phyloP scores from a whole-genome alignment of 2,888 invertebrate genomes.

The Caenorhabditis imperialis region DNA sequence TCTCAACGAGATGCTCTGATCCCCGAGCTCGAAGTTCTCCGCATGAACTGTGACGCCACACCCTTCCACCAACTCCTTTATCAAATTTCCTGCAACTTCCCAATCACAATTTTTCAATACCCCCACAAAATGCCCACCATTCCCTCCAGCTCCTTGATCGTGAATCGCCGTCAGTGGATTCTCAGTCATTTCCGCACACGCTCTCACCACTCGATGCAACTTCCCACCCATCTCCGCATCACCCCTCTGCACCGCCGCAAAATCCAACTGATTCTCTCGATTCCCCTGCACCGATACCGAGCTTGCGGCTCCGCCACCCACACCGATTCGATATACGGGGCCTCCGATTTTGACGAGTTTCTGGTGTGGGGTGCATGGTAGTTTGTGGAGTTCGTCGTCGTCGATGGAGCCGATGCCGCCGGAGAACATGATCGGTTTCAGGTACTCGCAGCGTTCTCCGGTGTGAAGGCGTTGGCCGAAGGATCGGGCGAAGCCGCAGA shows the following conservation, averaged over 20 bases:
- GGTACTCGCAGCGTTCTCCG: conserved; percentile 85
- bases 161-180: conserved; percentile 96
- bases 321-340: conserved; percentile 96
- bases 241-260: conserved; percentile 94
- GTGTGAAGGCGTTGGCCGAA: conserved; percentile 85
- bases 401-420: conserved; percentile 92
- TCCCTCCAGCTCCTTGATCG: conserved; percentile 98
- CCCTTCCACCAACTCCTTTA: conserved; percentile 96
- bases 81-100: conserved; percentile 85
- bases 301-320: conserved; percentile 98
- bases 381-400: conserved; percentile 58
- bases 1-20: conserved; percentile 91
- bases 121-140: conserved; percentile 78
- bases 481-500: conserved; percentile 91
- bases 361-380: conserved; percentile 19
- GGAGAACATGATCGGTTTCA: conserved; percentile 99
- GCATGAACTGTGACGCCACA: conserved; percentile 90
- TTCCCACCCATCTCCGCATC: conserved; percentile 99
- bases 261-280: conserved; percentile 86
- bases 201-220: conserved; percentile 91
- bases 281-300: conserved; percentile 88
- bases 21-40: conserved; percentile 90
- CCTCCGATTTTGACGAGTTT: conserved; percentile 95
- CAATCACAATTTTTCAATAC: background rate
- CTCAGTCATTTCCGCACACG: conserved; percentile 87